Conservation (phyloP, 1,140 invertebrate species). For the Lasioglossum baleicum region DNA sequence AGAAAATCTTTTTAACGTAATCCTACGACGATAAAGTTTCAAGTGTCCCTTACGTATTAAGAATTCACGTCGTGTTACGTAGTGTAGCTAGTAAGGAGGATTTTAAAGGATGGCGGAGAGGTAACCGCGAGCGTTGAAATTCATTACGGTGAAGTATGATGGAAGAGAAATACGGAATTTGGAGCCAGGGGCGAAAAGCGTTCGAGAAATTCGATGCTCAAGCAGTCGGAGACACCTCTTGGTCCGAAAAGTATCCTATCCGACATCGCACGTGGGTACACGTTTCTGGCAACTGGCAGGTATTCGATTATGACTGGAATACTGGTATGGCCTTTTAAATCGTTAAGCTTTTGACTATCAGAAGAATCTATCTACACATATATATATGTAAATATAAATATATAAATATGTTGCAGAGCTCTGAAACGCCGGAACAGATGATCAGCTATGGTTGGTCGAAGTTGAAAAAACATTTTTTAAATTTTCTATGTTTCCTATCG, state of each 20-base stretch:
- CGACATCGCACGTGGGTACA: neutral
- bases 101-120: too few species aligned
- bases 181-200: too few species aligned
- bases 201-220: too few species aligned
- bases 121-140: too few species aligned
- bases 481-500: too few species aligned
- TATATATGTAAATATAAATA: neutral
- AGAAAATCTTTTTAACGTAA: neutral
- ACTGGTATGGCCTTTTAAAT: constrained; percentile 15
- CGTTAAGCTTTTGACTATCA: constrained; percentile 15
- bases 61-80: neutral
- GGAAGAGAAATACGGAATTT: too few species aligned
- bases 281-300: too few species aligned
- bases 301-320: neutral
- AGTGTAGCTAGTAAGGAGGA: neutral
- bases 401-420: neutral
- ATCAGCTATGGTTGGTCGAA: too few species aligned
- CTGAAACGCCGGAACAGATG: neutral
- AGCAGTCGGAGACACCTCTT: neutral
- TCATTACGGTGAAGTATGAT: too few species aligned
- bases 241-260: neutral
- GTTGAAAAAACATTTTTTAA: too few species aligned
- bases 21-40: neutral
- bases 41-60: constrained; percentile 7
- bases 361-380: neutral